Evolutionary conservation across 2,113 vertebrate genomes (phyloP).

Genomic region (Hymenochirus boettgeri): DNA sequence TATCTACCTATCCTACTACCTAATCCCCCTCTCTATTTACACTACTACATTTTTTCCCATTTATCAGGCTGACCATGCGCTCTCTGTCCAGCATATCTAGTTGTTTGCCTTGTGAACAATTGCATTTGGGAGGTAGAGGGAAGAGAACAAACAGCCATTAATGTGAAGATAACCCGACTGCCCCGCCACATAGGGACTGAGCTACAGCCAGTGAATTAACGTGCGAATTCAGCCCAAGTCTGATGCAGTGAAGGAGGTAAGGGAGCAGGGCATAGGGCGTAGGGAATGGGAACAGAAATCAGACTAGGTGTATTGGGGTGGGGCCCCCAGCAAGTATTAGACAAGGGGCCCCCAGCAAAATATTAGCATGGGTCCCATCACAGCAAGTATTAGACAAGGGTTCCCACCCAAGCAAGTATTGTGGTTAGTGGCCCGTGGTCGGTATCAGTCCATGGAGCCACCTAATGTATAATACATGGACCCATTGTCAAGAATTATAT

Average conservation of each 20-base stretch:
- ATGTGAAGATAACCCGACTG: slow-evolving; percentile 34
- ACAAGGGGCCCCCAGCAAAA: too few species aligned
- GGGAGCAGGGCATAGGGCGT: not conserved
- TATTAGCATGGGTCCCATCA: too few species aligned
- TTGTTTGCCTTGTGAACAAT: slow-evolving; percentile 2
- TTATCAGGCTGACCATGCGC: not conserved
- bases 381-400: too few species aligned
- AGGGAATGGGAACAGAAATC: not conserved
- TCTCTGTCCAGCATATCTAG: slow-evolving; percentile 10
- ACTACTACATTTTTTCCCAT: too few species aligned
- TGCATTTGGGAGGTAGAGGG: not conserved
- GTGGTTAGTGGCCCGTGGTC: too few species aligned
- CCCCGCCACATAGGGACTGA: slow-evolving; percentile 3
- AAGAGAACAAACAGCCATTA: slow-evolving; percentile 15
- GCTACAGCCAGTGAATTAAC: not conserved
- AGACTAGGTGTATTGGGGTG: not conserved
- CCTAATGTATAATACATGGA: too few species aligned
- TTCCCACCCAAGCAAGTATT: too few species aligned
- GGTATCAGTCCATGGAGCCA: too few species aligned
- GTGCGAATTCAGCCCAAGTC: not conserved
- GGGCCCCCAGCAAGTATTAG: too few species aligned
- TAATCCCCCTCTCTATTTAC: too few species aligned
- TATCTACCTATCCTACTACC: slow-evolving; percentile 1
- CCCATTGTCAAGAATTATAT: too few species aligned
- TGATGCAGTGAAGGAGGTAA: too few species aligned